These are phyloP conservation scores for Lampris incognitus DNA, from an alignment of 2,113 vertebrate species.

Conservation along the genomic window DNA sequence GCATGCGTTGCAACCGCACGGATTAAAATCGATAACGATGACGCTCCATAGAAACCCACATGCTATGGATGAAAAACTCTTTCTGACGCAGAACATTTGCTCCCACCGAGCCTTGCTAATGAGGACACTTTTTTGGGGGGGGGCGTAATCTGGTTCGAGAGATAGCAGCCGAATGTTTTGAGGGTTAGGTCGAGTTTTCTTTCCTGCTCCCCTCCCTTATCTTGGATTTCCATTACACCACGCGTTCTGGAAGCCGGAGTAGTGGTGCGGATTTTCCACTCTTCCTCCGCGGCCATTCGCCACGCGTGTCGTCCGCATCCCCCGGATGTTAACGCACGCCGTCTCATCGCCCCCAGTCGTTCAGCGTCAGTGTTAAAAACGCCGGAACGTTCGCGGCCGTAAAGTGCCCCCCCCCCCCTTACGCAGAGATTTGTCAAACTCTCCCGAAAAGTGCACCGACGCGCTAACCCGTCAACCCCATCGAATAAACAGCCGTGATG, in stretches of 20 bases:
- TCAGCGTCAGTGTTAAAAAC: neutral
- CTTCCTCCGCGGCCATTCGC: neutral
- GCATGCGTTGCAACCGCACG: no score
- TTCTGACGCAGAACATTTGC: neutral
- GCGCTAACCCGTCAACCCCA: slow-evolving; percentile 48
- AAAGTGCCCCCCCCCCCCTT: neutral
- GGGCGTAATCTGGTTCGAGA: neutral
- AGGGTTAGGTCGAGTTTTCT: neutral
- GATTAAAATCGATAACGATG: no score
- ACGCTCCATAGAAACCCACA: no score
- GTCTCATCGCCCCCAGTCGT: slow-evolving; percentile 25
- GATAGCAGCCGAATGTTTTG: slow-evolving; percentile 1
- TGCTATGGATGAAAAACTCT: neutral
- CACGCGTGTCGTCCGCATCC: no score
- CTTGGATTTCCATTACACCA: neutral
- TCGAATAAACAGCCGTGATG: slow-evolving; percentile 57
- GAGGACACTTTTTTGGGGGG: neutral
- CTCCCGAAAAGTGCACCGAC: slow-evolving; percentile 43
- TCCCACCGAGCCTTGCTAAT: slow-evolving; percentile 6
- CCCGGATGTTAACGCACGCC: no score
- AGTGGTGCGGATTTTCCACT: neutral
- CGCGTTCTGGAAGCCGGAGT: neutral
- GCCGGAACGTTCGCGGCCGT: slow-evolving; percentile 3
- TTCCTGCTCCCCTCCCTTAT: neutral
- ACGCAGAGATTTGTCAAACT: slow-evolving; percentile 52